Conservation (phyloP, 2,113 vertebrate genomes). For the Labeo catla region DNA sequence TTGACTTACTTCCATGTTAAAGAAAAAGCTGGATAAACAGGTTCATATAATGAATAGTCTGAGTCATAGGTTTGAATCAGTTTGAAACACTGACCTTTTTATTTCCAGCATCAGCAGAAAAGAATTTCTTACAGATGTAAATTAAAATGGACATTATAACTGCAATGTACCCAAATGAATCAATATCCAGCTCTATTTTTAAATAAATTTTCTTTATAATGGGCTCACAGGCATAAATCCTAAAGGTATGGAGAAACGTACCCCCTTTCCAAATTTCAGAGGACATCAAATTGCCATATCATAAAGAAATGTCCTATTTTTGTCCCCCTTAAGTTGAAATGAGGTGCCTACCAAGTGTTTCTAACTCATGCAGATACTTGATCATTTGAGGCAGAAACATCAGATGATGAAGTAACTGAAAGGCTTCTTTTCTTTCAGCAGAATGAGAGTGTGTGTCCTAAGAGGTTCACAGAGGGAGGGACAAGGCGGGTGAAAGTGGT, state of each 20-base stretch:
- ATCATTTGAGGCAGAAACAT: slow-evolving; percentile 22
- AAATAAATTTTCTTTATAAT: neutral
- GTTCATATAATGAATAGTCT: neutral
- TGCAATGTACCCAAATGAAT: neutral
- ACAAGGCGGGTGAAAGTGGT: neutral
- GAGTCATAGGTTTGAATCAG: neutral
- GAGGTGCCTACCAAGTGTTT: neutral
- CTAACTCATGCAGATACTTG: slow-evolving; percentile 15
- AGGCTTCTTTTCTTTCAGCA: slow-evolving; percentile 9
- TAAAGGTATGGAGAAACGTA: neutral
- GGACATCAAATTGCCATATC: neutral
- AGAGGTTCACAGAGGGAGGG: slow-evolving; percentile 4
- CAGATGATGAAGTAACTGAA: slow-evolving; percentile 17
- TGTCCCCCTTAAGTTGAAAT: neutral
- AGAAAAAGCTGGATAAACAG: no score
- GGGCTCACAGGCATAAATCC: neutral
- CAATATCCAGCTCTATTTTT: neutral
- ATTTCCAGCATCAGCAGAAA: neutral
- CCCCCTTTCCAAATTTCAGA: no score
- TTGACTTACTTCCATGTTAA: no score
- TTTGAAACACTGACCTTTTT: neutral
- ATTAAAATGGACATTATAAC: neutral
- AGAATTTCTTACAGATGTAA: neutral
- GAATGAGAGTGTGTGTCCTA: neutral
- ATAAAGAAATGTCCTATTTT: neutral